phyloP scores from a whole-genome alignment of 2,797 vertebrate species.

The Enteromius fasciolatus region DNA sequence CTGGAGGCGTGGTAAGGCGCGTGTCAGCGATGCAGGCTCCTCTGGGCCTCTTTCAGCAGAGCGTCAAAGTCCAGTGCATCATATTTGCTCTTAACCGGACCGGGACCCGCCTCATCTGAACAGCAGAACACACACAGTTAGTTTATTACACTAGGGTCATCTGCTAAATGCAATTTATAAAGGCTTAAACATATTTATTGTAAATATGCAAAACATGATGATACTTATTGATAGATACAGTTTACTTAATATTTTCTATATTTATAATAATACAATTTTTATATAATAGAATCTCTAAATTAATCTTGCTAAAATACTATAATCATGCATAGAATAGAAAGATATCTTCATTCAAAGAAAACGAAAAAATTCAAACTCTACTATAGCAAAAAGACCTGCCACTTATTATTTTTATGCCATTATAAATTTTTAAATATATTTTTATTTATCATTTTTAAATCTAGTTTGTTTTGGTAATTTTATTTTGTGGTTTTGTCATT shows the following conservation, averaged over 20 bases:
- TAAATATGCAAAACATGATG: background rate
- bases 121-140: conserved; percentile 10
- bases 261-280: background rate
- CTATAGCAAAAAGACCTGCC: background rate
- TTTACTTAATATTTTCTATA: background rate
- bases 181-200: background rate
- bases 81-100: conserved; percentile 94
- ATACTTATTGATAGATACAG: background rate
- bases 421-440: too few species aligned
- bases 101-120: conserved; percentile 82
- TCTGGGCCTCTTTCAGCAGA: conserved; percentile 97
- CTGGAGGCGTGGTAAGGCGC: conserved; percentile 79
- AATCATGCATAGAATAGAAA: background rate
- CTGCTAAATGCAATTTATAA: background rate
- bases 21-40: conserved; percentile 94
- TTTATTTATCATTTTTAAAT: too few species aligned
- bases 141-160: background rate
- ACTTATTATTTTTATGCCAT: background rate
- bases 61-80: conserved; percentile 99
- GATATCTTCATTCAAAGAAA: background rate
- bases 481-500: background rate
- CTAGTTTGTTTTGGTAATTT: background rate
- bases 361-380: background rate
- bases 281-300: background rate
- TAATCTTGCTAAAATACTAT: background rate